Base-by-base conservation (phyloP, 1,140 invertebrate species). In the Aleiodes sp. region DNA sequence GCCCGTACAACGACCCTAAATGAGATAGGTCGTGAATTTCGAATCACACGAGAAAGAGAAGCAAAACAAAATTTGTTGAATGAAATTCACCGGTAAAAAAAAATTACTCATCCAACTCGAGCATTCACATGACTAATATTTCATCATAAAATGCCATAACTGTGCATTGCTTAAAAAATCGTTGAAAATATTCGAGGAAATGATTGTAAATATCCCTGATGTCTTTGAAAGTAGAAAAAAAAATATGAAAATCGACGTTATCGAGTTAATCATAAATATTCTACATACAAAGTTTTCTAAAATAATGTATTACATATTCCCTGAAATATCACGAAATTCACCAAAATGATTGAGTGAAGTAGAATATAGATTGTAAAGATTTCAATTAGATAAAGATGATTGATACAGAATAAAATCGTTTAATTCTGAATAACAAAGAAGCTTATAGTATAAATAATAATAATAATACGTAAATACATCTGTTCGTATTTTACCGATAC, bases 1-100 rank as follows among this genome's bases (percentile, higher is more conserved):
- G n/a, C n/a, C 19, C 70, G 75, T 68, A 65, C 71, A 73, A 67
- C 70, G 70, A 73, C 73, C 72, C 74, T 65, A 52, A 77, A 73
- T 56, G 46, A 64, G 37, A 67, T 35, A 68, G 61, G 65, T 67
- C 56, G 33, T 60, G 56, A 31, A 59, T 67, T 35, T 33, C 21
- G 12, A n/a, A 64, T 41, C 37, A 9, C 26, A 3, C 10, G 9
- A 21, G 10, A 7, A 21, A 28, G 9, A 28, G 28, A 14, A 16
- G 21, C 31, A 16, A 43, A 43, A 43, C n/a, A n/a, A 43, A 35
- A 62, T 37, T 37, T 14, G 19, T 62, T 43, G 16, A 28, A 46
- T 43, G 29, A 9, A 29, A n/a, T n/a, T n/a, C n/a, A n/a, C n/a
- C n/a, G n/a, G n/a, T n/a, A n/a, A n/a, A n/a, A n/a, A n/a, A n/a